Conservation (phyloP, 2,888 invertebrate genomes). For the Cataglyphis albicans region DNA sequence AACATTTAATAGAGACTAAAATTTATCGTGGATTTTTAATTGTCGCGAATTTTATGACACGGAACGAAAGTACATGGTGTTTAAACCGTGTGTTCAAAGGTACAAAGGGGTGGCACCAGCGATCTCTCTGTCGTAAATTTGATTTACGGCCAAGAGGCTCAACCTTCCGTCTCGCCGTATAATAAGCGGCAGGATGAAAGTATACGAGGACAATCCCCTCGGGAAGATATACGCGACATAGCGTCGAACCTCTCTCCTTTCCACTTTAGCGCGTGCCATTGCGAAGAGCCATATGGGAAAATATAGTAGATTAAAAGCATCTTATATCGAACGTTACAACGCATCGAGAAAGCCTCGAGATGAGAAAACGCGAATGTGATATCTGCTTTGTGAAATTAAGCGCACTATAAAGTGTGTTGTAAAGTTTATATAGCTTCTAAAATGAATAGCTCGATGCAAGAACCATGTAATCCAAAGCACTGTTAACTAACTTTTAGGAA, state of each 20-base stretch:
- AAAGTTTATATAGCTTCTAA: neutral
- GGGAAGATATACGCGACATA: slow-evolving; percentile 36
- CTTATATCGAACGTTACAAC: slow-evolving; percentile 18
- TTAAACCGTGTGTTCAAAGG: slow-evolving; percentile 16
- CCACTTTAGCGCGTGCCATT: slow-evolving; percentile 16
- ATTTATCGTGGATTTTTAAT: neutral
- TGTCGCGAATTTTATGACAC: neutral
- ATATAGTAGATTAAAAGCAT: slow-evolving; percentile 26
- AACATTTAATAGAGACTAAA: neutral
- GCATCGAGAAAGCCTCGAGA: neutral
- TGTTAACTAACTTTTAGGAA: neutral
- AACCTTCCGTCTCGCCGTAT: slow-evolving; percentile 22
- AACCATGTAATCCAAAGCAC: slow-evolving; percentile 6
- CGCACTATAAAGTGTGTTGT: neutral
- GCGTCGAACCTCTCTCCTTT: slow-evolving; percentile 24
- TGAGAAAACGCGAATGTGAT: neutral
- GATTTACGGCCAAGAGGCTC: slow-evolving; percentile 39
- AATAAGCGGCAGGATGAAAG: slow-evolving; percentile 47
- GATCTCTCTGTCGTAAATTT: slow-evolving; percentile 41
- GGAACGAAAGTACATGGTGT: neutral
- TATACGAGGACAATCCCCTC: slow-evolving; percentile 39
- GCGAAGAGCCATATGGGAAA: neutral
- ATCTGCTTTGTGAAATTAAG: slow-evolving; percentile 29
- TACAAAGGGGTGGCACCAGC: slow-evolving; percentile 18
- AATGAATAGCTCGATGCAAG: neutral